phyloP scores from a whole-genome alignment of 1,140 invertebrate genomes.

The Lysiphlebus fabarum region DNA sequence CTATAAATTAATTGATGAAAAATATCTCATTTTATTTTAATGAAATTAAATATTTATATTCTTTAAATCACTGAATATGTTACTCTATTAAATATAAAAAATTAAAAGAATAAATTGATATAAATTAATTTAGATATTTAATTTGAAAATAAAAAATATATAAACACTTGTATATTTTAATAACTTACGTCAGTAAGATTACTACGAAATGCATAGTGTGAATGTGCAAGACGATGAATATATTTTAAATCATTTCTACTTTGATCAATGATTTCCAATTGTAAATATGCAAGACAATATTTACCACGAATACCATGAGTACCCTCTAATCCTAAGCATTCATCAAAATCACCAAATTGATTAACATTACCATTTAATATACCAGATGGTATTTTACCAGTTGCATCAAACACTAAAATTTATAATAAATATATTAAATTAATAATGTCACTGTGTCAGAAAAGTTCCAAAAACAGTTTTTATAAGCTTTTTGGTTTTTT shows the following conservation, averaged over 20 bases:
- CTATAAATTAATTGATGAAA: too few relatives aligned
- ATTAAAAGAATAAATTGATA: too few relatives aligned
- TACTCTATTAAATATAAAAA: too few relatives aligned
- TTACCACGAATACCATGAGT: constrained; percentile 55
- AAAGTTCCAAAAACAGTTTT: not conserved
- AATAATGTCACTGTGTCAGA: not conserved
- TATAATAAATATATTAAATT: constrained; percentile 10
- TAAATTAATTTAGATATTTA: too few relatives aligned
- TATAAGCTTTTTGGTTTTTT: too few relatives aligned
- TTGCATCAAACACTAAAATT: constrained; percentile 61
- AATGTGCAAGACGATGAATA: constrained; percentile 60
- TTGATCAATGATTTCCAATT: constrained; percentile 51
- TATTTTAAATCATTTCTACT: constrained; percentile 54
- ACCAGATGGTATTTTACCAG: constrained; percentile 61
- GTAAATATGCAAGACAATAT: constrained; percentile 63
- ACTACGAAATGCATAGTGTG: constrained; percentile 63
- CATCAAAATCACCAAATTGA: constrained; percentile 64
- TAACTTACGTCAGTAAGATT: constrained; percentile 64
- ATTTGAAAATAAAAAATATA: too few relatives aligned
- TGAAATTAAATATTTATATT: too few relatives aligned
- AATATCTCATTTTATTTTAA: too few relatives aligned
- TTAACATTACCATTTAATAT: constrained; percentile 64
- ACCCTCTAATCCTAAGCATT: constrained; percentile 55
- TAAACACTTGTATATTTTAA: constrained; percentile 30
- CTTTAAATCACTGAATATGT: too few relatives aligned